A percentile compares a stretch with the other conserved stretches of the same genome.
Evolutionary conservation across 2,888 invertebrate genomes (phyloP).

Genomic region (Ectropis crepuscularia): DNA sequence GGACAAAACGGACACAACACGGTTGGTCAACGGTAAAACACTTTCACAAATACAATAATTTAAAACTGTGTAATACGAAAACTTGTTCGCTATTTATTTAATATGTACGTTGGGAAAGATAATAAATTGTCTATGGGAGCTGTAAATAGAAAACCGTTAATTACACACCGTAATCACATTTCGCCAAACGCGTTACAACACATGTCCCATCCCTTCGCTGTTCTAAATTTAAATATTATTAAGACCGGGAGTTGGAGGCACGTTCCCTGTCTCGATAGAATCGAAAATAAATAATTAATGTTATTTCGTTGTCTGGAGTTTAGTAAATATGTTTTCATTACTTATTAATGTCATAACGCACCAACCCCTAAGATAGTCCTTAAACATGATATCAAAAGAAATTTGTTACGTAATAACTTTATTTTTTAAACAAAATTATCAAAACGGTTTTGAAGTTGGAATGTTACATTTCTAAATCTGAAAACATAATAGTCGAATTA

Average conservation of each 20-base stretch:
- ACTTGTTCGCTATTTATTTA: slow-evolving; percentile 47
- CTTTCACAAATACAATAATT: slow-evolving; percentile 81
- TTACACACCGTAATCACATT: slow-evolving; percentile 83
- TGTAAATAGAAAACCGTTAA: slow-evolving; percentile 81
- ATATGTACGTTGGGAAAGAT: slow-evolving; percentile 64
- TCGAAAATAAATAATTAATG: slow-evolving; percentile 74
- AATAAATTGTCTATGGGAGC: slow-evolving; percentile 63
- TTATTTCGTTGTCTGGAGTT: slow-evolving; percentile 43
- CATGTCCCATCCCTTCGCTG: slow-evolving; percentile 84
- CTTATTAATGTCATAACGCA: slow-evolving; percentile 40
- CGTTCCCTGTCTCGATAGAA: slow-evolving; percentile 75
- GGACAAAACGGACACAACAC: slow-evolving; percentile 79
- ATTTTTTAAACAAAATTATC: too few species aligned
- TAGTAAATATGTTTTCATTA: slow-evolving; percentile 25
- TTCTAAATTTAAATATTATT: slow-evolving; percentile 83
- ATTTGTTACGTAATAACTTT: too few species aligned
- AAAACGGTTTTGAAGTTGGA: too few species aligned
- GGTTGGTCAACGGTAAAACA: slow-evolving; percentile 81
- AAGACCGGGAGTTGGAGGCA: slow-evolving; percentile 72
- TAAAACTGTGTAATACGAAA: slow-evolving; percentile 70
- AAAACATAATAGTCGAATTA: slow-evolving; percentile 51
- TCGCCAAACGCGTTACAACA: slow-evolving; percentile 84
- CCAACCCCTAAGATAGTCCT: slow-evolving; percentile 11
- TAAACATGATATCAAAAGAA: too few species aligned
- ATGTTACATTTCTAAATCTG: slow-evolving; percentile 41